Evolutionary conservation across 2,113 vertebrate genomes (phyloP), one percentile per base, ranked within the genome.

Genomic region (Hirundichthys speculiger): DNA sequence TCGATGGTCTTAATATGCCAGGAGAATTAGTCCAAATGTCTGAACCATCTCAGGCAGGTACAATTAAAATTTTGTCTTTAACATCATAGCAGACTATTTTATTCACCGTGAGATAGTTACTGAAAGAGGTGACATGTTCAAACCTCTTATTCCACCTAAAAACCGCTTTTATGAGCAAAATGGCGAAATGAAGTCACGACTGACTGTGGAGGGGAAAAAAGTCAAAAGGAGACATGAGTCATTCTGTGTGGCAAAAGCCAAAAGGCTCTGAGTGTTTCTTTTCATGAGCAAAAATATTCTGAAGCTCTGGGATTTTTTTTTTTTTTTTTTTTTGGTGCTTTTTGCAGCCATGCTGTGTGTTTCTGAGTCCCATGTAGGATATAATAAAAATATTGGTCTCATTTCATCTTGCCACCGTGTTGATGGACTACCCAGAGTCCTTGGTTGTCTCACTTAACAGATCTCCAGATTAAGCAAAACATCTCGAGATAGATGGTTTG

Each of bases 41-140:
- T 46, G 66, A 58, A 61, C 49, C 21, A 12, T 43, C 13, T 54
- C 50, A 54, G 39, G 27, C 77, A 70, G 19, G 51, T 64, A 3
- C 45, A 74, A 61, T 50, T 69, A 70, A 73, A 76, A 62, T 54
- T 73, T 6, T 39, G 38, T 80, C 52, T 62, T 47, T 16, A 58
- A 60, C 50, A 48, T 25, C 13, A 51, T 42, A 64, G 30, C 58
- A 63, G 40, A 53, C 53, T 27, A n/a, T 47, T 60, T 77, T 20
- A 54, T 78, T 46, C 20, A 59, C 45, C 46, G 30, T 18, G 58
- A 60, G 54, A 61, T 50, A 30, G 6, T 64, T 13, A 41, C 39
- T 62, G 69, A 71, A 38, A 72, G 34, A 13, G 10, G 55, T 56
- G 51, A 67, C 30, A 19, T n/a, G 41, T 39, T 54, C 9, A 69